A percentile compares a stretch with the other conserved stretches of the same genome.
These are phyloP conservation scores for Ophion ellenae DNA, from an alignment of 2,888 invertebrate species.

Conservation along the genomic window DNA sequence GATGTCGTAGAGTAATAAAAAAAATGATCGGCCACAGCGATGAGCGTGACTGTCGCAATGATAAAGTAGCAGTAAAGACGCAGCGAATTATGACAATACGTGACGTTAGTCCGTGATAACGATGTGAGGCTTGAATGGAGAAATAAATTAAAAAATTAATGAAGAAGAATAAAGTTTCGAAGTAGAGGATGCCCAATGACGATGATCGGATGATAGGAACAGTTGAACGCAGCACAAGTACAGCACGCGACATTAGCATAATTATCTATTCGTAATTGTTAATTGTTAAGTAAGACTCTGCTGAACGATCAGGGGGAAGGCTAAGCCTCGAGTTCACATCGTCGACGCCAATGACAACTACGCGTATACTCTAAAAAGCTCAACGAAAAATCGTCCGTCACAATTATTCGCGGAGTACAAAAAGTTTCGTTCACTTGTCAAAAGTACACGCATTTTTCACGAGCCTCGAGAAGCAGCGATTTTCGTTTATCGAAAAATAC, in stretches of 20 bases:
- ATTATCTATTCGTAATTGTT: constrained; percentile 57
- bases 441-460: background rate
- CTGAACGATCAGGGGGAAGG: constrained; percentile 17
- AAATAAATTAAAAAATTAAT: constrained; percentile 8
- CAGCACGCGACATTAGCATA: constrained; percentile 66
- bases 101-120: constrained; percentile 63
- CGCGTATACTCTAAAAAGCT: background rate
- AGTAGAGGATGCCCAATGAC: constrained; percentile 72
- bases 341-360: background rate
- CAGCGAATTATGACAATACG: constrained; percentile 73
- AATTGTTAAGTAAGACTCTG: constrained; percentile 47
- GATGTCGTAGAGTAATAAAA: constrained; percentile 75
- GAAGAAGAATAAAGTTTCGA: constrained; percentile 35
- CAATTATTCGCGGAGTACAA: background rate
- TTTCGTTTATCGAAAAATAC: background rate
- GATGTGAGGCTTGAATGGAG: constrained; percentile 8
- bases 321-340: constrained; percentile 12
- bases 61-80: constrained; percentile 63
- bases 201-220: constrained; percentile 68
- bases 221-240: constrained; percentile 70
- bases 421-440: background rate
- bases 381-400: background rate
- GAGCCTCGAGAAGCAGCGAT: background rate
- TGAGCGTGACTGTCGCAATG: constrained; percentile 64
- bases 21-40: constrained; percentile 46